Evolutionary conservation across 2,888 invertebrate genomes (phyloP).

Genomic region (Drosophila neonasuta): DNA sequence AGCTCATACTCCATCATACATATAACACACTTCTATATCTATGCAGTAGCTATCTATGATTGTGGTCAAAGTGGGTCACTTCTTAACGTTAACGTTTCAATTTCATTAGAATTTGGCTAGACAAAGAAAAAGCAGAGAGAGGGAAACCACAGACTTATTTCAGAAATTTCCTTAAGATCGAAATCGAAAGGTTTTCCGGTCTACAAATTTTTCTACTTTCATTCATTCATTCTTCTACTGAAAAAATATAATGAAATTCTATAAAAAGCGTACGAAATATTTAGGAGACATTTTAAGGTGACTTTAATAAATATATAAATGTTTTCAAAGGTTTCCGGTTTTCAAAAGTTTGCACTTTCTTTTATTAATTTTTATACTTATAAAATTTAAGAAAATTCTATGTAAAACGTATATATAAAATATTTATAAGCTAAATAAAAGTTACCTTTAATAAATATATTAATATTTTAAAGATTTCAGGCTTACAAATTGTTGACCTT

Average conservation of each 20-base stretch:
- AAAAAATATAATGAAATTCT: background rate
- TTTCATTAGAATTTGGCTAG: conserved; percentile 42
- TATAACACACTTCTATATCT: background rate
- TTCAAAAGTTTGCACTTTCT: too few species aligned
- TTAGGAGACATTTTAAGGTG: too few species aligned
- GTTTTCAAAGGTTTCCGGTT: too few species aligned
- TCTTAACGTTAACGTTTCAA: conserved; percentile 7
- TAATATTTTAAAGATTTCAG: too few species aligned
- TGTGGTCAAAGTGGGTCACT: conserved; percentile 47
- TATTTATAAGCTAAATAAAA: too few species aligned
- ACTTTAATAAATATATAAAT: too few species aligned
- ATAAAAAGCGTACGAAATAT: background rate
- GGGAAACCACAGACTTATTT: conserved; percentile 7
- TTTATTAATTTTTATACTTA: too few species aligned
- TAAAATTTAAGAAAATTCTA: too few species aligned
- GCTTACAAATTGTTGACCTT: too few species aligned
- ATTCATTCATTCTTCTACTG: background rate
- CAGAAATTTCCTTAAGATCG: background rate
- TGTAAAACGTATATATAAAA: too few species aligned
- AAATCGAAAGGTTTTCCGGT: conserved; percentile 8
- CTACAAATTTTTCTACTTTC: background rate
- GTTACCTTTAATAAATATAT: too few species aligned
- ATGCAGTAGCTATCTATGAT: background rate
- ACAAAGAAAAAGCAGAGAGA: background rate
- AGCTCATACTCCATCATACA: conserved; percentile 1